Percentiles rank a stretch among this genome's conserved stretches.
These are phyloP conservation scores for Columba janthina DNA, from an alignment of 2,113 vertebrate genomes.

Conservation along the genomic window DNA sequence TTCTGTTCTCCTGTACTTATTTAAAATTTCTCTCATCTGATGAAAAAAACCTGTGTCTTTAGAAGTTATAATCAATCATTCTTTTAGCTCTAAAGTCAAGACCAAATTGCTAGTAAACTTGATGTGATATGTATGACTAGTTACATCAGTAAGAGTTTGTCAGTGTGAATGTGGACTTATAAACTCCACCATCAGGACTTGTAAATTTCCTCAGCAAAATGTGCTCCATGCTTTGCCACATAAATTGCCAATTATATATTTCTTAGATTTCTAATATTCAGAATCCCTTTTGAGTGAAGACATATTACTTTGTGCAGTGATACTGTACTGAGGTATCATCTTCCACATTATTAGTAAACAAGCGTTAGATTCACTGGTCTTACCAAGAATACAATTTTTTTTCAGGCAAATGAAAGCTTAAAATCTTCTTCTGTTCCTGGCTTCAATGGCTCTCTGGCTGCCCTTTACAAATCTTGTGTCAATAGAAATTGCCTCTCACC, in stretches of 20 bases:
- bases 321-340: neutral
- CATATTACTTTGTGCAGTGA: neutral
- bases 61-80: neutral
- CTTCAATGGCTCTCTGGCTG: neutral
- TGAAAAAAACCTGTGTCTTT: neutral
- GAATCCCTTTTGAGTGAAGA: neutral
- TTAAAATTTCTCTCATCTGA: neutral
- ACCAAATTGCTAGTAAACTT: neutral
- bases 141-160: neutral
- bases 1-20: neutral
- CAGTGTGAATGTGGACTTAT: neutral
- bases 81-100: neutral
- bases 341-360: neutral
- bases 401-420: neutral
- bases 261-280: neutral
- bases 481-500: constrained; percentile 4
- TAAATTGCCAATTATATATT: neutral
- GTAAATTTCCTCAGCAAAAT: neutral
- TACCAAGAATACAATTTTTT: neutral
- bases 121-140: neutral
- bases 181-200: neutral
- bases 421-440: neutral
- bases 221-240: neutral
- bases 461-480: neutral
- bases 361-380: neutral